A percentile compares a stretch with the other conserved stretches of the same genome.
These are phyloP conservation scores for Entomobrya multifasciata DNA, from an alignment of 2,888 invertebrate species.

Conservation along the genomic window DNA sequence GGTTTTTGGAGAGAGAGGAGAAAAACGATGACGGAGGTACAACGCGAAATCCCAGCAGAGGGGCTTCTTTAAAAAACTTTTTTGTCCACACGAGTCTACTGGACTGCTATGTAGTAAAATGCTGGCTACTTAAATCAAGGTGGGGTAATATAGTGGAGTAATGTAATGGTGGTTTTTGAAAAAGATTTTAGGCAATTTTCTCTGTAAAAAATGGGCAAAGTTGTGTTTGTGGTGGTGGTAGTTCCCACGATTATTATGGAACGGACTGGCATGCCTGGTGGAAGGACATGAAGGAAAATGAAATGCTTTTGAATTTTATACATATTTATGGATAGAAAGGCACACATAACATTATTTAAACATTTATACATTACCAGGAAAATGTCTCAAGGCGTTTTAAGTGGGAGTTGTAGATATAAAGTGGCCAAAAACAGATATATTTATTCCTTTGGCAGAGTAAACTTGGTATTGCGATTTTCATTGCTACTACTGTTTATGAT, in stretches of 20 bases:
- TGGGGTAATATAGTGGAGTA: constrained; percentile 8
- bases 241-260: constrained; percentile 54
- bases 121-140: constrained; percentile 45
- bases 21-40: constrained; percentile 48
- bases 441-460: constrained; percentile 3
- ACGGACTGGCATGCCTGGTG: not conserved
- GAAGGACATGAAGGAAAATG: constrained; percentile 14
- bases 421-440: not conserved
- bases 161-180: constrained; percentile 40
- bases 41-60: constrained; percentile 50
- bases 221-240: constrained; percentile 42
- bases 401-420: not conserved
- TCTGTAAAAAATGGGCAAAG: constrained; percentile 64
- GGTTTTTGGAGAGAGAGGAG: not conserved
- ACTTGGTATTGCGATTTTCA: no score
- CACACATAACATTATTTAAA: no score
- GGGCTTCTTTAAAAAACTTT: constrained; percentile 32
- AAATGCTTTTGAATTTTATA: not conserved
- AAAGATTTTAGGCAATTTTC: constrained; percentile 50
- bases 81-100: constrained; percentile 16
- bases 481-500: not conserved
- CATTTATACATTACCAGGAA: no score
- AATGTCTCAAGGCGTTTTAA: constrained; percentile 14
- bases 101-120: constrained; percentile 8
- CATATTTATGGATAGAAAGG: constrained; percentile 34